phyloP scores from a whole-genome alignment of 1,140 invertebrate species.

The Scaptodrosophila lebanonensis region DNA sequence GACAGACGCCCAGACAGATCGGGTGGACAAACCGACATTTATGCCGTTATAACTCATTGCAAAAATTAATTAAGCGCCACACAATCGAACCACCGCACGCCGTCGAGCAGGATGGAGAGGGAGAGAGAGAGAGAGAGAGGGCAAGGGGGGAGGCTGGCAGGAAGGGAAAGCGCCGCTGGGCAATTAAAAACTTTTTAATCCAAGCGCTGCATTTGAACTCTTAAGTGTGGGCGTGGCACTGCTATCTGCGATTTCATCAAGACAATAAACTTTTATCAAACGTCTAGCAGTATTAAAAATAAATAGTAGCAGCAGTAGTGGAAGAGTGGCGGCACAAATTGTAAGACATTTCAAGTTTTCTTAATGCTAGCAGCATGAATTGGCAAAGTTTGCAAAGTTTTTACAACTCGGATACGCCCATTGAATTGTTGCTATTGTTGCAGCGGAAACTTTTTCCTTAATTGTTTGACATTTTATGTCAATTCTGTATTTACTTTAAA shows the following conservation, averaged over 20 bases:
- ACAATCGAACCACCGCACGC: constrained; percentile 7
- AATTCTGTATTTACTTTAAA: no score
- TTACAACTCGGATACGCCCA: not conserved
- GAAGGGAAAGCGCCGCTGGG: constrained; percentile 31
- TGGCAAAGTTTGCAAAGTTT: constrained; percentile 19
- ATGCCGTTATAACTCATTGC: constrained; percentile 43
- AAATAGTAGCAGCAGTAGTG: not conserved
- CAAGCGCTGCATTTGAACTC: no score
- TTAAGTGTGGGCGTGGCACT: constrained; percentile 24
- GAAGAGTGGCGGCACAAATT: constrained; percentile 11
- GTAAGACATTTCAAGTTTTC: constrained; percentile 29
- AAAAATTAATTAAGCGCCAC: constrained; percentile 62
- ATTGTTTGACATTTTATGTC: no score
- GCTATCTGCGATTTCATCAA: constrained; percentile 23
- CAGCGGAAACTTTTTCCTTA: no score
- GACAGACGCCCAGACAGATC: constrained; percentile 10
- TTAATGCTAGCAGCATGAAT: constrained; percentile 10
- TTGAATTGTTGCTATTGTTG: no score
- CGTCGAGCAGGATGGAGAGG: not conserved
- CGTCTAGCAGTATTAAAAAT: not conserved
- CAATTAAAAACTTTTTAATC: constrained; percentile 61
- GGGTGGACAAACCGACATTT: constrained; percentile 49
- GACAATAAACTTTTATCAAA: constrained; percentile 17
- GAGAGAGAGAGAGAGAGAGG: not conserved
- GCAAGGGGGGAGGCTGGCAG: constrained; percentile 12